phyloP scores from a whole-genome alignment of 2,888 invertebrate genomes.

The Agonopterix heracliana region DNA sequence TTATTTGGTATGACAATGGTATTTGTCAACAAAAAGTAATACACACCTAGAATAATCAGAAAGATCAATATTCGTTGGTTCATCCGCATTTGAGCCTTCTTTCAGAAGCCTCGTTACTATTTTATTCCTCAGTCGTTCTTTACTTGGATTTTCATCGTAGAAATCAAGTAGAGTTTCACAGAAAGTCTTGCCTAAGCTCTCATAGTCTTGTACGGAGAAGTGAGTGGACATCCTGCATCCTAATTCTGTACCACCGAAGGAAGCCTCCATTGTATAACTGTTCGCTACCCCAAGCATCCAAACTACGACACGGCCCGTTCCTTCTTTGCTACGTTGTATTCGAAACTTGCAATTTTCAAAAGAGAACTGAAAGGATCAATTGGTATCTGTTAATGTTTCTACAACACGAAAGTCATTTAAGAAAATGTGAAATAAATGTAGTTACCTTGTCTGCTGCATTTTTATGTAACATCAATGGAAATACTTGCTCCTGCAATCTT shows the following conservation, averaged over 20 bases:
- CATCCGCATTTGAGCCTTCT: constrained; percentile 92
- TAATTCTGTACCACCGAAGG: constrained; percentile 92
- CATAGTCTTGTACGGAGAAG: constrained; percentile 82
- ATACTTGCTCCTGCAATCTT: constrained; percentile 92
- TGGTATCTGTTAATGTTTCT: background rate
- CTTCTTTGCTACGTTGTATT: constrained; percentile 95
- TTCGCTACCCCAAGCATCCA: constrained; percentile 97
- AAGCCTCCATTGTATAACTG: constrained; percentile 97
- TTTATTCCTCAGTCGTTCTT: constrained; percentile 87
- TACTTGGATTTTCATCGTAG: constrained; percentile 89
- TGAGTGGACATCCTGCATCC: constrained; percentile 89
- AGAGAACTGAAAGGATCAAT: constrained; percentile 81
- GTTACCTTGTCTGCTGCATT: constrained; percentile 91
- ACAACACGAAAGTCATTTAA: background rate
- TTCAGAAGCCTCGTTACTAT: constrained; percentile 86
- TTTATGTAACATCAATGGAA: constrained; percentile 95
- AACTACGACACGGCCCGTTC: constrained; percentile 94
- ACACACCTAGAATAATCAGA: constrained; percentile 91
- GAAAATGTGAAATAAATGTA: background rate
- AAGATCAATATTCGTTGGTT: constrained; percentile 89
- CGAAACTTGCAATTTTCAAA: constrained; percentile 96
- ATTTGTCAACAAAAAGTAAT: background rate
- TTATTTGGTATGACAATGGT: too few species aligned
- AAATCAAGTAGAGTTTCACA: constrained; percentile 95
- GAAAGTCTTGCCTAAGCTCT: constrained; percentile 89